Percentiles rank a stretch among this genome's conserved stretches.
These are phyloP conservation scores for Palythoa heliodiscus DNA, from an alignment of 92 coral and sea anemone species.

Conservation along the genomic window DNA sequence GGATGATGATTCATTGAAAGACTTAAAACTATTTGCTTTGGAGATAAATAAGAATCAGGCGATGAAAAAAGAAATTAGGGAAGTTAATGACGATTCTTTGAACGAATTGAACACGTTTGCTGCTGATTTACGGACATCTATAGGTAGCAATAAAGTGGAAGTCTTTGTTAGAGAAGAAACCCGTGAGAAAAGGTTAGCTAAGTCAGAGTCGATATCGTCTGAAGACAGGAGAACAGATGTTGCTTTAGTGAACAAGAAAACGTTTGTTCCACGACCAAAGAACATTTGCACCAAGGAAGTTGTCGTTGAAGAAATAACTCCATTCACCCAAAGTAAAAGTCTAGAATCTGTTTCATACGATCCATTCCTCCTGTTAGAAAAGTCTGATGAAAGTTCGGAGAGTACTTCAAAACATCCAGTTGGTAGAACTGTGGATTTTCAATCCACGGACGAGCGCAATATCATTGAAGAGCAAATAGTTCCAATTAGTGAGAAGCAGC, in stretches of 20 bases:
- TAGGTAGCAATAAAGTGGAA: background rate
- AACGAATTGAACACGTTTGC: constrained; percentile 10
- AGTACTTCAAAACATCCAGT: background rate
- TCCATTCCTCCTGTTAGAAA: constrained; percentile 12
- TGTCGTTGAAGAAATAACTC: constrained; percentile 25
- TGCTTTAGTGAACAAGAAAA: background rate
- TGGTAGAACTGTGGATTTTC: background rate
- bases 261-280: background rate
- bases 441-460: background rate
- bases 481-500: background rate
- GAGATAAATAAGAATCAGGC: constrained; percentile 3
- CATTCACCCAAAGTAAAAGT: background rate
- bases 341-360: constrained; percentile 19
- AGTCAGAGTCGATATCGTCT: background rate
- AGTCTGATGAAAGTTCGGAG: background rate
- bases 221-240: background rate
- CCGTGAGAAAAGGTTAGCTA: background rate
- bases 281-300: background rate
- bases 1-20: constrained; percentile 1
- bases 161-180: constrained; percentile 18
- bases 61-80: background rate
- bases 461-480: constrained; percentile 7
- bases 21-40: constrained; percentile 11
- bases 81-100: constrained; percentile 25
- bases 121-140: constrained; percentile 17